Evolutionary conservation across 2,113 vertebrate species (phyloP).

Genomic region (Ariopsis seemanni): DNA sequence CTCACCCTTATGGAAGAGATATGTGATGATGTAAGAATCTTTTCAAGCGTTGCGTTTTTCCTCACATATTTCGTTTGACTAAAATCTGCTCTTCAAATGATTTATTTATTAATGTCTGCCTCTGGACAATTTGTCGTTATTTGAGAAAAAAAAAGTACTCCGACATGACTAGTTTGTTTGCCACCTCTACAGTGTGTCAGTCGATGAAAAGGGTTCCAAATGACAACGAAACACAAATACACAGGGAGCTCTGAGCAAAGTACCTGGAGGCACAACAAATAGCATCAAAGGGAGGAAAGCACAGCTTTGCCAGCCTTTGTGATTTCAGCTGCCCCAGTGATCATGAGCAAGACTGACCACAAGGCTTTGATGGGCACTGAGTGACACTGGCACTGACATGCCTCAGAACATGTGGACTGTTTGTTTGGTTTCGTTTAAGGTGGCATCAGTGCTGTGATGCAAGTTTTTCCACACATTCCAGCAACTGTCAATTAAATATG

Average conservation of each 20-base stretch:
- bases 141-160: background rate
- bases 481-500: background rate
- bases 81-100: background rate
- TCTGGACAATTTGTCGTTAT: conserved; percentile 18
- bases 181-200: conserved; percentile 32
- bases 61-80: background rate
- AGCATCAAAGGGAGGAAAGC: conserved; percentile 40
- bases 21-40: background rate
- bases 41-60: background rate
- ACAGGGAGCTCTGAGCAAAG: conserved; percentile 23
- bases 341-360: conserved; percentile 17
- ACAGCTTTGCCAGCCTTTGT: conserved; percentile 8
- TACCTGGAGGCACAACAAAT: conserved; percentile 47
- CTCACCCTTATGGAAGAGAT: background rate
- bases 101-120: conserved; percentile 22
- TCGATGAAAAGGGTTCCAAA: conserved; percentile 26
- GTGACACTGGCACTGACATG: background rate
- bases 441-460: background rate
- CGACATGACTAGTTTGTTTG: conserved; percentile 32
- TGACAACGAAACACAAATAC: conserved; percentile 25
- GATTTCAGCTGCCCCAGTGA: conserved; percentile 29
- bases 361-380: conserved; percentile 13
- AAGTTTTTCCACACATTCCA: background rate
- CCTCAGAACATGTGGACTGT: background rate
- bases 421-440: background rate